Evolutionary conservation across 2,113 vertebrate species (phyloP).

Genomic region (Odontesthes bonariensis): DNA sequence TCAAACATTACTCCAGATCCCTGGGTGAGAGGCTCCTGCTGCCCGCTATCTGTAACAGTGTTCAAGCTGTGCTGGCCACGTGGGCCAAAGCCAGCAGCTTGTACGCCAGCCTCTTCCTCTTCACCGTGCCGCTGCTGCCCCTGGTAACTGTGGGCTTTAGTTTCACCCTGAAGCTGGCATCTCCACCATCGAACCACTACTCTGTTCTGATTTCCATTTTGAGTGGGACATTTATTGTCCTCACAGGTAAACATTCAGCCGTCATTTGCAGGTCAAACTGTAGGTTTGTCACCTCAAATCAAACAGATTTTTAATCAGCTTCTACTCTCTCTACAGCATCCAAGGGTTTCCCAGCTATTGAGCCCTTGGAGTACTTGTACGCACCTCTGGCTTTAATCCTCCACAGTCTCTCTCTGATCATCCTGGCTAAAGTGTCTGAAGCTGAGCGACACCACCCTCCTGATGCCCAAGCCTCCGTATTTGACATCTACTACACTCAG

Average conservation of each 20-base stretch:
- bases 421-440: slow-evolving; percentile 76
- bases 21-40: slow-evolving; percentile 80
- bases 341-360: slow-evolving; percentile 41
- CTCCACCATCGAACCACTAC: slow-evolving; percentile 46
- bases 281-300: background rate
- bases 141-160: slow-evolving; percentile 70
- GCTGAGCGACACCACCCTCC: slow-evolving; percentile 20
- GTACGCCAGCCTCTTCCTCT: slow-evolving; percentile 60
- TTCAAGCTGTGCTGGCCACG: slow-evolving; percentile 69
- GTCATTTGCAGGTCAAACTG: background rate
- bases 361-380: slow-evolving; percentile 78
- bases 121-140: slow-evolving; percentile 72
- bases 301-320: background rate
- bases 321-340: slow-evolving; percentile 58
- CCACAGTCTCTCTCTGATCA: slow-evolving; percentile 75
- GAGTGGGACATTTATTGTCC: slow-evolving; percentile 63
- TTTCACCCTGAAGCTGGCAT: slow-evolving; percentile 62
- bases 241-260: slow-evolving; percentile 70
- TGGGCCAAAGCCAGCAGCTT: slow-evolving; percentile 73
- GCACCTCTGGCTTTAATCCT: slow-evolving; percentile 79
- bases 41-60: slow-evolving; percentile 77
- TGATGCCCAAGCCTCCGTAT: slow-evolving; percentile 42
- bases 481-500: slow-evolving; percentile 79
- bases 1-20: slow-evolving; percentile 69
- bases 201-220: slow-evolving; percentile 61